Evolutionary conservation across 2,113 vertebrate genomes (phyloP), one percentile per base, ranked within the genome.

Genomic region (Cygnus atratus): DNA sequence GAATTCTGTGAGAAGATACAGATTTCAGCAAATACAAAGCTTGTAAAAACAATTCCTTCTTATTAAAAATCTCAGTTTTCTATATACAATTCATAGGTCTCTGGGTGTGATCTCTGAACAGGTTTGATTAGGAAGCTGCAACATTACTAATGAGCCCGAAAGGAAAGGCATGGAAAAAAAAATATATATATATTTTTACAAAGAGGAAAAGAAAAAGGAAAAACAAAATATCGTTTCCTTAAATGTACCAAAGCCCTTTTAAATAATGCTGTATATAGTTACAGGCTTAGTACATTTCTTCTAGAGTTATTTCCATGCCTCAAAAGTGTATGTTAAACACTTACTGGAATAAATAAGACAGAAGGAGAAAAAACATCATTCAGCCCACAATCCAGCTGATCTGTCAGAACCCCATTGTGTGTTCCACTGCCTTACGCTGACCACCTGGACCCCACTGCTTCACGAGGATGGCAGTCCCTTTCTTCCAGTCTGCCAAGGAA

Each of bases 1-100:
- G 92, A 98, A 97, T 97, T 98, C 99, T 99, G 97, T 87, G 96
- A 97, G 94, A 83, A 92, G 70, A 97, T 43, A 97, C 95, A 95
- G 82, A 93, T 87, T 97, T 95, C 95, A 96, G 89, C 92, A 92
- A 95, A 90, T 67, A 95, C 31, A 97, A 95, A 84, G 95, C 93
- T 93, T 8, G 58, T 67, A 95, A 84, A 66, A 66, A 94, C 67
- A 88, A 44, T 61, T 94, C 24, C 73, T 87, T 91, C 72, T 84
- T 85, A 91, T 35, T 68, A 21, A 87, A 37, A 78, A 48, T 70
- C 26, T 35, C 68, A 22, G 41, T 12, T 73, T 22, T 84, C 46
- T 65, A 57, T 46, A 61, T 48, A 35, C 28, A 89, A 79, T 25
- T 61, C 75, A 85, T 5, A 81, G 67, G 50, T 73, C 87, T 48